phyloP scores from a whole-genome alignment of 2,113 vertebrate genomes.

The Xenus cinereus region DNA sequence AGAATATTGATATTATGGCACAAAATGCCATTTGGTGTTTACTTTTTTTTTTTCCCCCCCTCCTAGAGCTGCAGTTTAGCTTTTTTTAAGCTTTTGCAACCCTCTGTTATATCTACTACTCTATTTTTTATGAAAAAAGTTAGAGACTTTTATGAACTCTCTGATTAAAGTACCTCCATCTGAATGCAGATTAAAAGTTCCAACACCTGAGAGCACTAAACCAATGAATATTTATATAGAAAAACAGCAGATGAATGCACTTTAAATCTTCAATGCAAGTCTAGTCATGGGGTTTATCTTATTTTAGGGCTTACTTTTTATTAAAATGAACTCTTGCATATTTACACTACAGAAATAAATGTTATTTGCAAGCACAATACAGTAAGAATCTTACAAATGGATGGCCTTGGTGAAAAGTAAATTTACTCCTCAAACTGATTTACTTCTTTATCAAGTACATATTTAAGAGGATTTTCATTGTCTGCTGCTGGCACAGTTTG shows the following conservation, averaged over 20 bases:
- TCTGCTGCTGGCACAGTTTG: background rate
- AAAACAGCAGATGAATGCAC: conserved; percentile 82
- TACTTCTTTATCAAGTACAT: conserved; percentile 52
- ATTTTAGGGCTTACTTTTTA: conserved; percentile 83
- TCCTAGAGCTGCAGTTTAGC: conserved; percentile 48
- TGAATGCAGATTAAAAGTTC: conserved; percentile 86
- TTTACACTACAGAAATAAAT: conserved; percentile 84
- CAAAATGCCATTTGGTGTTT: conserved; percentile 72
- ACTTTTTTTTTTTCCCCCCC: background rate
- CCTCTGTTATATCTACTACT: conserved; percentile 66
- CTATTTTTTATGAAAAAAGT: conserved; percentile 66
- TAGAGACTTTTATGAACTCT: conserved; percentile 81
- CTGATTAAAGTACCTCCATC: conserved; percentile 84
- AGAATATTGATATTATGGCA: conserved; percentile 78
- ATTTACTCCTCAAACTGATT: conserved; percentile 54
- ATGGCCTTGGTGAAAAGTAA: conserved; percentile 62
- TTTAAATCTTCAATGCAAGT: conserved; percentile 84
- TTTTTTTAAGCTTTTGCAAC: conserved; percentile 55
- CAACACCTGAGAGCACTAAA: conserved; percentile 81
- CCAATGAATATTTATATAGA: conserved; percentile 86
- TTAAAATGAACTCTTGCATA: conserved; percentile 85
- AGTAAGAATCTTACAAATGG: conserved; percentile 69
- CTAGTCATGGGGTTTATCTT: conserved; percentile 85
- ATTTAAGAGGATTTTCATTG: conserved; percentile 41
- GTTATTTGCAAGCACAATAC: conserved; percentile 80